Conservation (phyloP, 35 echinoderm and acorn worm species). For the Eucidaris tribuloides region DNA sequence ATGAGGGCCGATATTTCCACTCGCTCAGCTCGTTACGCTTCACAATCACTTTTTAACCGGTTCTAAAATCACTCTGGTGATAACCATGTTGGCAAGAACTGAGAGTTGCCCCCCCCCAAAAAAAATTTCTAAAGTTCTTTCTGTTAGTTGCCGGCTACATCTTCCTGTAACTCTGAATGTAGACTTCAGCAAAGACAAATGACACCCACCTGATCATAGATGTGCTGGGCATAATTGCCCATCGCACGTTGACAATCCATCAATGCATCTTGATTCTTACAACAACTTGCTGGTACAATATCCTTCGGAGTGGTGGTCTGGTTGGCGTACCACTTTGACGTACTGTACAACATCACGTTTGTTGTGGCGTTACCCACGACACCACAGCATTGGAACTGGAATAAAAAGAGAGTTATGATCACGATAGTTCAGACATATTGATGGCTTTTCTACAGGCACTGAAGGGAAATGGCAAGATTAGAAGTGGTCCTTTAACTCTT, state of each 20-base stretch:
- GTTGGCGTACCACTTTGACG: not conserved
- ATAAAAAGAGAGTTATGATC: no score
- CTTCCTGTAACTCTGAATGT: not conserved
- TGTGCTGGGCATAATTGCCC: not conserved
- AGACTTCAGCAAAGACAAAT: not conserved
- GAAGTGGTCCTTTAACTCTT: no score
- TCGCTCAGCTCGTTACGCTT: no score
- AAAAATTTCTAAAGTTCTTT: not conserved
- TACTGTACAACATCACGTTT: not conserved
- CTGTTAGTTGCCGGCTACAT: no score
- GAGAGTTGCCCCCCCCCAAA: not conserved
- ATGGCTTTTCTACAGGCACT: no score
- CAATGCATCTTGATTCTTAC: not conserved
- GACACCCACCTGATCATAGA: not conserved
- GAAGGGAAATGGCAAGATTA: no score
- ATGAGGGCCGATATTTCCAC: no score
- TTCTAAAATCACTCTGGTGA: not conserved
- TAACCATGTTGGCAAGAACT: not conserved
- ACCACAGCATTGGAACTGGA: constrained; percentile 8
- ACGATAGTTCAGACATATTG: no score
- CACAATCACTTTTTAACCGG: no score
- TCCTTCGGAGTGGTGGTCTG: not conserved
- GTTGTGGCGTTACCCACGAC: not conserved
- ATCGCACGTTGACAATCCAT: not conserved
- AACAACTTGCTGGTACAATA: not conserved